Evolutionary conservation across 2,113 vertebrate genomes (phyloP).

Genomic region (Pteruthius melanotis): DNA sequence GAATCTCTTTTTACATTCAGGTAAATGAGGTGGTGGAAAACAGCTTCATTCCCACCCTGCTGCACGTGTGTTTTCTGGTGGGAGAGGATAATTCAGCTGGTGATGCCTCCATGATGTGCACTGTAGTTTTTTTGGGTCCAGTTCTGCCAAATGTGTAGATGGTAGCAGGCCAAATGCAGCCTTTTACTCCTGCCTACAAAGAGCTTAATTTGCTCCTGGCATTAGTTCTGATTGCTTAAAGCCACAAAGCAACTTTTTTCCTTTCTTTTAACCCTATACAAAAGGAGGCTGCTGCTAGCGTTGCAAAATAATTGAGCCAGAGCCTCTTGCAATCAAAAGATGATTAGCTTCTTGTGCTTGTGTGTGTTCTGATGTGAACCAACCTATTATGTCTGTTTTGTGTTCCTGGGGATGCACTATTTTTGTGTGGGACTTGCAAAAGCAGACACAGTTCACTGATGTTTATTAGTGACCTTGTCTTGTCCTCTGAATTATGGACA

Average conservation of each 20-base stretch:
- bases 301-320: slow-evolving; percentile 46
- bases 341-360: slow-evolving; percentile 29
- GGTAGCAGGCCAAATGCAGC: neutral
- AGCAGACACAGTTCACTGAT: slow-evolving; percentile 50
- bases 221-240: slow-evolving; percentile 17
- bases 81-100: neutral
- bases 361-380: slow-evolving; percentile 37
- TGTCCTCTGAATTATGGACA: slow-evolving; percentile 59
- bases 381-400: slow-evolving; percentile 43
- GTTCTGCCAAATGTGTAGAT: slow-evolving; percentile 3
- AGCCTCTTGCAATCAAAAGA: slow-evolving; percentile 35
- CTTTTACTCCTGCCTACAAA: neutral
- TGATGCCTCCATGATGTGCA: neutral
- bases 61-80: neutral
- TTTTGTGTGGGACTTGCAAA: slow-evolving; percentile 61
- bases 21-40: neutral
- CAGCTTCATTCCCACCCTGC: neutral
- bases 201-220: neutral
- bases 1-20: neutral
- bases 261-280: slow-evolving; percentile 30
- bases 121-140: neutral
- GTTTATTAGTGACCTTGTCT: slow-evolving; percentile 70
- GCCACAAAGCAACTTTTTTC: neutral
- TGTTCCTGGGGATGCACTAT: slow-evolving; percentile 46
- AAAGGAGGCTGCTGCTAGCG: neutral